Evolutionary conservation across 2,888 invertebrate genomes (phyloP).

Genomic region (Tipula helvola): DNA sequence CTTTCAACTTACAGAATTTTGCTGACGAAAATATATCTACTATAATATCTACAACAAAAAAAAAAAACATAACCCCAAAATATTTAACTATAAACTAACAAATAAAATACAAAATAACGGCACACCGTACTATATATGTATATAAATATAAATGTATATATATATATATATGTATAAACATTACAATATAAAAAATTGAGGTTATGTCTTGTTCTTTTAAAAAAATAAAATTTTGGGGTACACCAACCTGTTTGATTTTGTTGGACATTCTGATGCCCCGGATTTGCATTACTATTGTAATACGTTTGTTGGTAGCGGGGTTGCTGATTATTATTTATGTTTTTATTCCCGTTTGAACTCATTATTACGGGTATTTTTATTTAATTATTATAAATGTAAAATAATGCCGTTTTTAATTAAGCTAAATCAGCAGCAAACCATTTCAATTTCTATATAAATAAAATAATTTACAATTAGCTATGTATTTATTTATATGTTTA

Average conservation of each 20-base stretch:
- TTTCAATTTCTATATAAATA: not conserved
- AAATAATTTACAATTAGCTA: not conserved
- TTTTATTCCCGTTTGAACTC: not conserved
- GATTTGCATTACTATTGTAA: not conserved
- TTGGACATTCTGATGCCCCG: not conserved
- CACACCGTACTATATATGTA: not conserved
- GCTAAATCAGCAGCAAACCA: not conserved
- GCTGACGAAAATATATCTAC: too few relatives aligned
- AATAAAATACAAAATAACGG: not conserved
- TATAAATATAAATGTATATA: not conserved
- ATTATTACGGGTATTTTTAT: not conserved
- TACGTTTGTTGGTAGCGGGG: not conserved
- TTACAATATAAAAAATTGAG: not conserved
- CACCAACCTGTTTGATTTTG: not conserved
- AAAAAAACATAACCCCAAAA: not conserved
- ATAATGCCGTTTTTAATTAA: not conserved
- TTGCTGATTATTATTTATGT: not conserved
- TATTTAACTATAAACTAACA: not conserved
- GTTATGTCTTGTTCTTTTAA: not conserved
- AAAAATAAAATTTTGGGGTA: not conserved
- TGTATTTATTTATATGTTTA: slow-evolving; percentile 5
- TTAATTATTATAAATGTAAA: not conserved
- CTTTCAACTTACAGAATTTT: too few relatives aligned
- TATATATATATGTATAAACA: not conserved
- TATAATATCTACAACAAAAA: not conserved